These are phyloP conservation scores for Alcedo atthis DNA, from an alignment of 2,797 vertebrate genomes.

Conservation along the genomic window DNA sequence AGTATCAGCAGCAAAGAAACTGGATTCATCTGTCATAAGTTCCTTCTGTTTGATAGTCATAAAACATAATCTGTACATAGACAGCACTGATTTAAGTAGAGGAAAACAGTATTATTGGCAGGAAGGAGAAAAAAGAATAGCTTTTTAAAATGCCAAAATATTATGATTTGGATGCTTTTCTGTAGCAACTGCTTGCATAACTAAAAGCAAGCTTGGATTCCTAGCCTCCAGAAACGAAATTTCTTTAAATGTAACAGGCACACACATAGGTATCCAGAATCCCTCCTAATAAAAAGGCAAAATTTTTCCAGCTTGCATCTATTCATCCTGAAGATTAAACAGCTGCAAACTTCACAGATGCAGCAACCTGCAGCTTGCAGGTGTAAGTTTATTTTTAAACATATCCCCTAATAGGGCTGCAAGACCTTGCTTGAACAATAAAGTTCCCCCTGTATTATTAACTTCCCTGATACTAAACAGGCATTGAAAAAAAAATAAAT, in stretches of 20 bases:
- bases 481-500: background rate
- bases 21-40: slow-evolving; percentile 37
- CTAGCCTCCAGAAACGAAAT: background rate
- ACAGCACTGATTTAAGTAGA: slow-evolving; percentile 32
- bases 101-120: slow-evolving; percentile 20
- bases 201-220: background rate
- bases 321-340: slow-evolving; percentile 21
- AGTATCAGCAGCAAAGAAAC: slow-evolving; percentile 21
- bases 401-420: background rate
- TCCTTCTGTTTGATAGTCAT: slow-evolving; percentile 51
- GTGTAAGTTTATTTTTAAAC: slow-evolving; percentile 12
- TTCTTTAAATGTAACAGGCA: background rate
- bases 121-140: slow-evolving; percentile 6
- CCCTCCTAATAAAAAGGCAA: background rate
- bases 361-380: slow-evolving; percentile 7
- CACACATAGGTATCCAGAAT: background rate
- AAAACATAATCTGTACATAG: background rate
- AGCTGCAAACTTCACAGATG: background rate
- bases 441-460: background rate
- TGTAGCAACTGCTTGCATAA: background rate
- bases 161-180: slow-evolving; percentile 12
- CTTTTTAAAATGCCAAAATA: slow-evolving; percentile 29
- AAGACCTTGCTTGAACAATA: background rate
- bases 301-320: background rate
- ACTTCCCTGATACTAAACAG: background rate